These are phyloP conservation scores for Acronicta alni DNA, from an alignment of 2,888 invertebrate genomes.

Conservation along the genomic window DNA sequence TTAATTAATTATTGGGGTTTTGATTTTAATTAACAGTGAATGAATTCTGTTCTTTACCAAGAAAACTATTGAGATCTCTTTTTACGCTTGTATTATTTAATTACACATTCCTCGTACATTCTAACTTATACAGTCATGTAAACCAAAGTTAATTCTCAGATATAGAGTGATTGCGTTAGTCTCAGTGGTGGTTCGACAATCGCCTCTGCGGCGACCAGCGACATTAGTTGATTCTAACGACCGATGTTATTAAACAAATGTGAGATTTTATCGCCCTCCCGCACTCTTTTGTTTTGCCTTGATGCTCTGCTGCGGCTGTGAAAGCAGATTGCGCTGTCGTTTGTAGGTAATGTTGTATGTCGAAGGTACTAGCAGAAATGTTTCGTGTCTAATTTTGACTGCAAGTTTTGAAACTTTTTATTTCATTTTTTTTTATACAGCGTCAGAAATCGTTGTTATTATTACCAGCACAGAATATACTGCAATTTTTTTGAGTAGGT, in stretches of 20 bases:
- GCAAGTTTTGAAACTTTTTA: slow-evolving; percentile 6
- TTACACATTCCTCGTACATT: neutral
- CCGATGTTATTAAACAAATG: slow-evolving; percentile 86
- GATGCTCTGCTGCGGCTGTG: slow-evolving; percentile 68
- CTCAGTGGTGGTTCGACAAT: slow-evolving; percentile 70
- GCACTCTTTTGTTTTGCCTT: slow-evolving; percentile 77
- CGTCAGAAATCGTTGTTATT: neutral
- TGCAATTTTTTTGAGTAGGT: no score
- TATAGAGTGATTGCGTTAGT: slow-evolving; percentile 57
- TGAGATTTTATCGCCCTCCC: slow-evolving; percentile 82
- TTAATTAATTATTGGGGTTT: neutral
- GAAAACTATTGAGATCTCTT: neutral
- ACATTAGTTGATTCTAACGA: slow-evolving; percentile 85
- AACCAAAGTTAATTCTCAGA: slow-evolving; percentile 49
- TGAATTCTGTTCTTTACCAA: neutral
- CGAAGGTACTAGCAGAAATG: slow-evolving; percentile 42
- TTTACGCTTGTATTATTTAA: neutral
- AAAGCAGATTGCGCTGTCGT: slow-evolving; percentile 72
- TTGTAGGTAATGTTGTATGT: slow-evolving; percentile 57
- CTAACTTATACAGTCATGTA: slow-evolving; percentile 47
- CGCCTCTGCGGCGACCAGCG: slow-evolving; percentile 62
- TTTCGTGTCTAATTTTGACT: slow-evolving; percentile 39
- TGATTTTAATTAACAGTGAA: neutral
- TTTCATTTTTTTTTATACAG: slow-evolving; percentile 1
- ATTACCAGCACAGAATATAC: neutral